phyloP scores from a whole-genome alignment of 2,888 invertebrate genomes.

The Drosophila subsilvestris region DNA sequence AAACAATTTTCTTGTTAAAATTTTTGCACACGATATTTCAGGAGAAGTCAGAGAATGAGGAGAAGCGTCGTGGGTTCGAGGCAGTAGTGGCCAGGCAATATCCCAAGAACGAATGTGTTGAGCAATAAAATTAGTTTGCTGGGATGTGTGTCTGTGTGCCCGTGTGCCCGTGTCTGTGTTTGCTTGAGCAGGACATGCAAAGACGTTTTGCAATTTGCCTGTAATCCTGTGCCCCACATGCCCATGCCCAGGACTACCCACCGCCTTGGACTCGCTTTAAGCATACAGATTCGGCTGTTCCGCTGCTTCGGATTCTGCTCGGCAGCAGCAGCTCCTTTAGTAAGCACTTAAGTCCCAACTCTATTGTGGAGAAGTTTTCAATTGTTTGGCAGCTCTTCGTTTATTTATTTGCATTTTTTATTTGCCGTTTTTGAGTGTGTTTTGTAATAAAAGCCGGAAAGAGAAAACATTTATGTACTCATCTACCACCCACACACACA shows the following conservation, averaged over 20 bases:
- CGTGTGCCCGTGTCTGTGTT: conserved; percentile 24
- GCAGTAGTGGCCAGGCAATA: conserved; percentile 45
- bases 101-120: conserved; percentile 66
- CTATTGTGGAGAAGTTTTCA: conserved; percentile 69
- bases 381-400: conserved; percentile 74
- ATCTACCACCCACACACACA: not conserved
- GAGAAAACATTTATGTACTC: conserved; percentile 46
- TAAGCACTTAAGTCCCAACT: conserved; percentile 71
- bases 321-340: conserved; percentile 44
- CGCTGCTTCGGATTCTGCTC: conserved; percentile 36
- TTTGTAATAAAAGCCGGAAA: conserved; percentile 78
- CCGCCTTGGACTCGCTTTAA: conserved; percentile 53
- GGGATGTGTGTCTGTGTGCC: conserved; percentile 23
- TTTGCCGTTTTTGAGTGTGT: conserved; percentile 64
- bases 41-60: not conserved
- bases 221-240: conserved; percentile 59
- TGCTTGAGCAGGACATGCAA: conserved; percentile 61
- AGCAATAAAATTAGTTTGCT: conserved; percentile 75
- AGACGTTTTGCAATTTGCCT: conserved; percentile 76
- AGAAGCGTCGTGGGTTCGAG: conserved; percentile 9
- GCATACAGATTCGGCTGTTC: conserved; percentile 64
- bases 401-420: conserved; percentile 73
- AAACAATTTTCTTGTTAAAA: conserved; percentile 73
- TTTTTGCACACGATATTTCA: conserved; percentile 47
- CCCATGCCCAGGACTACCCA: conserved; percentile 2